These are phyloP conservation scores for Willisornis vidua DNA, from an alignment of 2,113 vertebrate species.

Conservation along the genomic window DNA sequence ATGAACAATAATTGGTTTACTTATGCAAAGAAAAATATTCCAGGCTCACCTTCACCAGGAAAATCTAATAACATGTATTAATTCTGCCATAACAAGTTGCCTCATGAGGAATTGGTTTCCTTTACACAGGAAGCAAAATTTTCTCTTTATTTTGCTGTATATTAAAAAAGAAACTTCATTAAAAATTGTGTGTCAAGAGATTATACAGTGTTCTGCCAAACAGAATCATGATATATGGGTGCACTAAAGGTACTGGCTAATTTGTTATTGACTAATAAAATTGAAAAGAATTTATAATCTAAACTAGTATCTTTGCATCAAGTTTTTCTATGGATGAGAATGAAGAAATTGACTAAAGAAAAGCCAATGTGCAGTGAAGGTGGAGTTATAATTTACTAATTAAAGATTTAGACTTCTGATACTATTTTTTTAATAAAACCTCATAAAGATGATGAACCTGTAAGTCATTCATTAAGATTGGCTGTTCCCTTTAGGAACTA, in stretches of 20 bases:
- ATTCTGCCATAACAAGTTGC: not conserved
- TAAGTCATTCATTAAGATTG: conserved; percentile 27
- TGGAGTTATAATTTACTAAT: conserved; percentile 12
- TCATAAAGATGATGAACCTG: conserved; percentile 9
- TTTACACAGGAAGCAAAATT: not conserved
- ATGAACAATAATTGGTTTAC: not conserved
- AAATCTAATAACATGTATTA: not conserved
- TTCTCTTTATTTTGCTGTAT: not conserved
- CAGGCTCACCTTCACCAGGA: not conserved
- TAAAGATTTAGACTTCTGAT: conserved; percentile 5
- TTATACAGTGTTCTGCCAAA: not conserved
- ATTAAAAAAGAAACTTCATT: not conserved
- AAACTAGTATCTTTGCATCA: not conserved
- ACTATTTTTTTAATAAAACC: not conserved
- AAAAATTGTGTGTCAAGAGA: not conserved
- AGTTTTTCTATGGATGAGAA: not conserved
- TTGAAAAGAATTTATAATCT: not conserved
- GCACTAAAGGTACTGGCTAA: not conserved
- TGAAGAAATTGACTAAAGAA: not conserved
- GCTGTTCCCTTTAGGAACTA: conserved; percentile 37
- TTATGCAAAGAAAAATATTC: not conserved
- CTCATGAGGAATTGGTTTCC: not conserved
- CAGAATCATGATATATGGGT: not conserved
- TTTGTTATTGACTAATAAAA: not conserved
- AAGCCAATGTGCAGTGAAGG: not conserved